Base-by-base conservation (phyloP, 2,797 vertebrate species). In the Rhynchonycteris naso region DNA sequence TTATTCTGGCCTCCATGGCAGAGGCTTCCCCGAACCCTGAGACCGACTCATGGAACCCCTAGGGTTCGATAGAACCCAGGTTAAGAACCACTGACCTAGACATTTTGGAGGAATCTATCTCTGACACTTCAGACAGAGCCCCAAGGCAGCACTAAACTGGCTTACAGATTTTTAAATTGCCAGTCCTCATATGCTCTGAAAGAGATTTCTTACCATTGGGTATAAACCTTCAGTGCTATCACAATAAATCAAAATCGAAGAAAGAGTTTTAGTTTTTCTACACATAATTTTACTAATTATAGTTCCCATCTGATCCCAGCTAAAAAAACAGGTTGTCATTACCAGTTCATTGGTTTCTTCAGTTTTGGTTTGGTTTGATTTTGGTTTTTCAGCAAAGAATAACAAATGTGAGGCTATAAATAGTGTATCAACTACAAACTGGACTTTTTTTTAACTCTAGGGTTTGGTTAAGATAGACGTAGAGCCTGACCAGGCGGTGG, bases 241-340 rank as follows among this genome's bases (percentile, higher is more conserved):
- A 28, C 54, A 72, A 83, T 68, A 88, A 78, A 28, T 43, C 43
- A 90, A 92, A 85, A 88, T 72, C 92, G 69, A 88, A 95, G 83
- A 26, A 88, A 84, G 1, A 54, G 9, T 92, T 91, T 83, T 35
- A 38, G 13, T 71, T 92, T 95, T 91, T 84, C 87, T 88, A 12
- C 2, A 56, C 28, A 84, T 18, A 84, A 47, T 81, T 95, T 90
- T 81, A 35, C 47, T 59, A 56, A 54, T 71, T 81, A 63, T 63
- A 47, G 65, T 65, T 88, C 24, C 76, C 24, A 19, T 76, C 19
- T 84, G 50, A 78, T 38, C 58, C 63, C 71, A 81, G 30, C n/a
- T 90, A 22, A 52, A 85, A 52, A 85, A 87, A 88, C 15, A 75
- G 24, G 35, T 85, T 91, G 52, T 30, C 54, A 87, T 69, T 88